Evolutionary conservation across 2,888 invertebrate species (phyloP).

Genomic region (Tachina grossa): DNA sequence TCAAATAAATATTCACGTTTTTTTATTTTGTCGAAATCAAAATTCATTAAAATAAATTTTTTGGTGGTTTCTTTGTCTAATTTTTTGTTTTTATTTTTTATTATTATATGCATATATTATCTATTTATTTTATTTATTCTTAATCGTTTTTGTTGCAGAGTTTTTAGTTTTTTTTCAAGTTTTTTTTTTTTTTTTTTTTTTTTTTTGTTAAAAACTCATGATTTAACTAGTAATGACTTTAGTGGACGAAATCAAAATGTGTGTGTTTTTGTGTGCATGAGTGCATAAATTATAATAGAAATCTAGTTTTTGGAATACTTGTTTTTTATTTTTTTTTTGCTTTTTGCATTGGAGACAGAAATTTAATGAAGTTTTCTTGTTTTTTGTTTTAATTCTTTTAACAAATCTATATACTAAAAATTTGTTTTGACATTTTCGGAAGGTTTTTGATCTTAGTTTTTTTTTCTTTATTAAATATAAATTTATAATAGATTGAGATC

Average conservation of each 20-base stretch:
- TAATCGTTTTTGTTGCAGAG: background rate
- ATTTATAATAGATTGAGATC: too few relatives aligned
- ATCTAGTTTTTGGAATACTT: slow-evolving; percentile 49
- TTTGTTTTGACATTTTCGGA: background rate
- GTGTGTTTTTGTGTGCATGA: background rate
- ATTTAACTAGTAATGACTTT: slow-evolving; percentile 62
- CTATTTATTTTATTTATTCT: background rate
- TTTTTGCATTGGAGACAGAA: slow-evolving; percentile 17
- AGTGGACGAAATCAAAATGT: slow-evolving; percentile 4
- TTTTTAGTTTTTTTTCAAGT: background rate
- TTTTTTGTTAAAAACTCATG: slow-evolving; percentile 63
- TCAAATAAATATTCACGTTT: slow-evolving; percentile 41
- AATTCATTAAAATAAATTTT: slow-evolving; percentile 31
- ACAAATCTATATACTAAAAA: too few relatives aligned
- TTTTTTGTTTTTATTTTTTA: slow-evolving; percentile 10
- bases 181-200: slow-evolving; percentile 27
- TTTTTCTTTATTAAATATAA: too few relatives aligned
- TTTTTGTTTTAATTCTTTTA: background rate
- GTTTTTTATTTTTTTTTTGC: too few relatives aligned
- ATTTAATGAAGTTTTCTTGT: slow-evolving; percentile 25
- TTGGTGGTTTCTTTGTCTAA: background rate
- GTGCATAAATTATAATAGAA: slow-evolving; percentile 22
- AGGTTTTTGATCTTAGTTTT: too few relatives aligned
- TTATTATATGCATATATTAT: slow-evolving; percentile 35
- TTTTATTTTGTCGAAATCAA: slow-evolving; percentile 52